Evolutionary conservation across 2,888 invertebrate genomes (phyloP), one percentile per base, ranked within the genome.

Genomic region (Latheticus oryzae): DNA sequence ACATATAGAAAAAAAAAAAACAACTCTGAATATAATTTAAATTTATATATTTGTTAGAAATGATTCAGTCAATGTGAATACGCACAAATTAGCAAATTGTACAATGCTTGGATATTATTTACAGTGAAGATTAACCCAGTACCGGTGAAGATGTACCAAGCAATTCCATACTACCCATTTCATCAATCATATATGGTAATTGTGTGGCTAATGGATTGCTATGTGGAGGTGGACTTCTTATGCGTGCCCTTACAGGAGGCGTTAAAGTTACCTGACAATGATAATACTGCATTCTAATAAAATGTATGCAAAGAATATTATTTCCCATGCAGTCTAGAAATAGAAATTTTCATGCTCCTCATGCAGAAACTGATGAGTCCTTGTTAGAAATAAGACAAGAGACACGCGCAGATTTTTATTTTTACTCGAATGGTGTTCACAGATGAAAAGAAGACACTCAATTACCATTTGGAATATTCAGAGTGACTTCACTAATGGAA

Each of bases 181-280:
- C 86, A 63, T 87, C 87, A 66, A 85, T 86, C 80, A 84, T 85
- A 74, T 81, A 85, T 13, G 83, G 84, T 53, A 85, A 76, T 65
- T 81, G 84, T 15, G 83, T 82, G 0, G 80, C 79, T 48, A 81
- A 55, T 37, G 73, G 74, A 64, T 77, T 76, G 64, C 70, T 76
- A 60, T 75, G 74, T 24, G 77, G 76, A 37, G 77, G 76, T 48
- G 78, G 77, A 58, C 66, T 70, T 67, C 75, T 76, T 56, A 71
- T 65, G 43, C 76, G 71, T 53, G 65, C 62, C 47, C 76, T 70
- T 42, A 70, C 63, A 53, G 72, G 67, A 37, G 72, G 65, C 37
- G 73, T 69, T 33, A 70, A 59, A 30, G 70, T 51, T 33, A 58
- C 55, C 53, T 52, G 32, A 26, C 17, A 58, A 50, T 48, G 15